phyloP scores from a whole-genome alignment of 2,888 invertebrate species.

The Agrochola lota region DNA sequence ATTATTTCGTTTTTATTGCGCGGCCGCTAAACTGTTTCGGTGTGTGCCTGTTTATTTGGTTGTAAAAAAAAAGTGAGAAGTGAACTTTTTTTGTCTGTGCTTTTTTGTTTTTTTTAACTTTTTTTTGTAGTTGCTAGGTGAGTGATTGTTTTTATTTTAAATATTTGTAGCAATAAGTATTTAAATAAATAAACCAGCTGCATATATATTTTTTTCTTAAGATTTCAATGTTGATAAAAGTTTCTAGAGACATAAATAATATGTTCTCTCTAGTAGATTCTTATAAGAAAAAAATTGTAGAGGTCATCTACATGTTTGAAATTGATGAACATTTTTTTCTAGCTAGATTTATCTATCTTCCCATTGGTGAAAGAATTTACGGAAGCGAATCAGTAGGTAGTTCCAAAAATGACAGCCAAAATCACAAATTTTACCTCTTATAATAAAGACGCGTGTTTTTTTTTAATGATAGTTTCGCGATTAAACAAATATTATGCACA shows the following conservation, averaged over 20 bases:
- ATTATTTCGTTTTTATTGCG: conserved; percentile 59
- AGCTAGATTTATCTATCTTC: not conserved
- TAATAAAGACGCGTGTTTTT: too few species aligned
- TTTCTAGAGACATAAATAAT: too few species aligned
- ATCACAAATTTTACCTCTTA: too few species aligned
- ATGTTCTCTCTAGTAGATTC: not conserved
- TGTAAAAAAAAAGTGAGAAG: conserved; percentile 58
- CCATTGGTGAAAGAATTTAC: too few species aligned
- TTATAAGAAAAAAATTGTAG: not conserved
- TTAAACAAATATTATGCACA: too few species aligned
- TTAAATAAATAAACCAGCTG: not conserved
- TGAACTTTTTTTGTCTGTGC: conserved; percentile 60
- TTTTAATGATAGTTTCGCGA: too few species aligned
- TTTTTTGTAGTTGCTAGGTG: conserved; percentile 41
- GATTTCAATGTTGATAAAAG: too few species aligned
- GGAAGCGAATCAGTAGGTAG: too few species aligned
- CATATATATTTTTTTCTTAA: too few species aligned
- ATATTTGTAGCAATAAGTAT: not conserved
- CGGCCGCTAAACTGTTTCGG: conserved; percentile 57
- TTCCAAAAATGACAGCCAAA: too few species aligned
- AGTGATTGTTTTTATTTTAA: conserved; percentile 26
- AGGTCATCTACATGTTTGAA: not conserved
- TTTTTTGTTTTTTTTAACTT: conserved; percentile 26
- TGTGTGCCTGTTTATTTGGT: conserved; percentile 54
- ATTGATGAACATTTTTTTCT: not conserved